These are phyloP conservation scores for Microctenopoma steveboyesi DNA, from an alignment of 2,797 vertebrate species.

Conservation along the genomic window DNA sequence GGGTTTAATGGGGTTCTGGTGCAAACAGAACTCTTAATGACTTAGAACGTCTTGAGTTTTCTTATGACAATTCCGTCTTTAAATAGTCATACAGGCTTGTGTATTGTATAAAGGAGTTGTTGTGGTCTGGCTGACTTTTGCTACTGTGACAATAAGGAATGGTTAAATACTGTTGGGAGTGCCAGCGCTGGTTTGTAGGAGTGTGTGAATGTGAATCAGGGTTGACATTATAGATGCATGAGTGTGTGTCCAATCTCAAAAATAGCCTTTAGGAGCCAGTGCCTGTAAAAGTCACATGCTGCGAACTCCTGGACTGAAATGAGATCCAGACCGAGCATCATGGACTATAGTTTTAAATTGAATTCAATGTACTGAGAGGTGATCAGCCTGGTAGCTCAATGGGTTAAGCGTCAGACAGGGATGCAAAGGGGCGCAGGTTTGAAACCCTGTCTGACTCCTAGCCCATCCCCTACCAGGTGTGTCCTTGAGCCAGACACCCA, in stretches of 20 bases:
- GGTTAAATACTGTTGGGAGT: slow-evolving; percentile 3
- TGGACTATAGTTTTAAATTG: slow-evolving; percentile 28
- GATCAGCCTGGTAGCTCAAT: too few relatives aligned
- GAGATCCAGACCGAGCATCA: slow-evolving; percentile 76
- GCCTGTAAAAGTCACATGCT: slow-evolving; percentile 72
- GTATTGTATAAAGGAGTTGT: slow-evolving; percentile 7
- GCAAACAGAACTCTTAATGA: slow-evolving; percentile 9
- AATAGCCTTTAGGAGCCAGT: slow-evolving; percentile 65
- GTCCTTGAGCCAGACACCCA: too few relatives aligned
- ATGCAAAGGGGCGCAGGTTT: too few relatives aligned
- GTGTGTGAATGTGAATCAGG: slow-evolving; percentile 19
- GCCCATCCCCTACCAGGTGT: too few relatives aligned
- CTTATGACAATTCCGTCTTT: not conserved
- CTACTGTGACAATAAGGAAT: slow-evolving; percentile 13
- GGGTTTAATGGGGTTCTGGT: slow-evolving; percentile 11
- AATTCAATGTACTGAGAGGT: too few relatives aligned
- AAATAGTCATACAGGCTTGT: slow-evolving; percentile 10
- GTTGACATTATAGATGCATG: slow-evolving; percentile 44
- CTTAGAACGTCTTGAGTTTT: slow-evolving; percentile 6
- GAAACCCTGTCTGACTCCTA: too few relatives aligned
- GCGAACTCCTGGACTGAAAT: slow-evolving; percentile 74
- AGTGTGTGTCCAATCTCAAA: slow-evolving; percentile 61
- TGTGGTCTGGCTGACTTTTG: slow-evolving; percentile 10
- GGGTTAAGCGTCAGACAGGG: too few relatives aligned
- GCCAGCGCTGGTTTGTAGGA: slow-evolving; percentile 11